Percentiles rank a stretch among this genome's conserved stretches.
phyloP scores from a whole-genome alignment of 2,113 vertebrate genomes.

The Xenus cinereus region DNA sequence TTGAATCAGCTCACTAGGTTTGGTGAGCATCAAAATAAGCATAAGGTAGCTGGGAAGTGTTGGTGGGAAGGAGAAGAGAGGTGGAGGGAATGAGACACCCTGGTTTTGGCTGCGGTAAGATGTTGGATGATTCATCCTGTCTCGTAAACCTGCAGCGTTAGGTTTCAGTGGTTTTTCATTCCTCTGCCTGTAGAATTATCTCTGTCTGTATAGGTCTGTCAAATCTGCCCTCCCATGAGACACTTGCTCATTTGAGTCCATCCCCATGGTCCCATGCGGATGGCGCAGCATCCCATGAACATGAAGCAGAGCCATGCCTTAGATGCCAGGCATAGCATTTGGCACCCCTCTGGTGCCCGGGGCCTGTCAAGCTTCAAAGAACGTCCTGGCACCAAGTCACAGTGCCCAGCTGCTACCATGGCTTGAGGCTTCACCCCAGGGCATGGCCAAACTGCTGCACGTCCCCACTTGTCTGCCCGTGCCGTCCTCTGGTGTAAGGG shows the following conservation, averaged over 20 bases:
- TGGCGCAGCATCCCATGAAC: fast-evolving
- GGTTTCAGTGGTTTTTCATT: background rate
- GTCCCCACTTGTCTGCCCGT: fast-evolving
- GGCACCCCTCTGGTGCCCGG: background rate
- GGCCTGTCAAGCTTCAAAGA: background rate
- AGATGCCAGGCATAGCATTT: background rate
- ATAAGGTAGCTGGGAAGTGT: background rate
- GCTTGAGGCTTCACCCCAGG: background rate
- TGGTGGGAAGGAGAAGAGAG: background rate
- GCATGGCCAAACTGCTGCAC: background rate
- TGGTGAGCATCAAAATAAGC: background rate
- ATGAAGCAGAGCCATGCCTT: fast-evolving
- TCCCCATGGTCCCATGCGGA: fast-evolving
- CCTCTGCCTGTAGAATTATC: background rate
- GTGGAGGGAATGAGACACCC: background rate
- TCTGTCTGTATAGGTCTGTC: background rate
- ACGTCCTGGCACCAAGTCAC: fast-evolving
- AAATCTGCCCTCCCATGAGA: background rate
- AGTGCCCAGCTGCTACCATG: background rate
- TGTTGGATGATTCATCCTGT: background rate
- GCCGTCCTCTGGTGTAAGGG: background rate
- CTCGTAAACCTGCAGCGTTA: background rate
- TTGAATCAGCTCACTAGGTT: background rate
- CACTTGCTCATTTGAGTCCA: background rate
- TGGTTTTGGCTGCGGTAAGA: background rate